Conservation (phyloP, 2,113 vertebrate genomes). For the Chinchilla lanigera region DNA sequence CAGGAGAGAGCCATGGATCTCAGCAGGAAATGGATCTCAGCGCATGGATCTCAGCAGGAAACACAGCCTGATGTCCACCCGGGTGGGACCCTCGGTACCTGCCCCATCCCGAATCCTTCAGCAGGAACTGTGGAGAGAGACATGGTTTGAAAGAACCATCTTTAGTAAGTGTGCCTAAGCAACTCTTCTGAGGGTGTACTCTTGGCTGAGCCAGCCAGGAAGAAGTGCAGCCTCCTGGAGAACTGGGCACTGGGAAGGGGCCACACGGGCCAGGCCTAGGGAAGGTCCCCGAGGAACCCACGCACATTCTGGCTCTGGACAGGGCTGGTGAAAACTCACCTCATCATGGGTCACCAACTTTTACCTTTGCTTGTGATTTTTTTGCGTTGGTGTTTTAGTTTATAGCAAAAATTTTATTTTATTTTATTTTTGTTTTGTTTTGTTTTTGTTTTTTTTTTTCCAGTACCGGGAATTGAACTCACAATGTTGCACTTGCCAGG, state of each 20-base stretch:
- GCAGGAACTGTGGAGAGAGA: background rate
- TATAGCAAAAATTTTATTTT: background rate
- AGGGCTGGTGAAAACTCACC: accelerated
- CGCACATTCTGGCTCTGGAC: accelerated
- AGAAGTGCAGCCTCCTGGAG: background rate
- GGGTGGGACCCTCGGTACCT: background rate
- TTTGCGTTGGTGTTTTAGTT: background rate
- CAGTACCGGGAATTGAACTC: too few relatives aligned
- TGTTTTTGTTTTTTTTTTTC: too few relatives aligned
- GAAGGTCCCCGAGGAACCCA: accelerated
- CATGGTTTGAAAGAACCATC: too few relatives aligned
- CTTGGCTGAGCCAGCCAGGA: background rate
- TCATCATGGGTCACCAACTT: accelerated
- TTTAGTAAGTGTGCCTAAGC: background rate
- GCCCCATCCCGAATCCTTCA: background rate
- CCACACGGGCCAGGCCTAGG: accelerated
- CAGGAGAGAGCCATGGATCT: background rate
- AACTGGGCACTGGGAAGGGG: too few relatives aligned
- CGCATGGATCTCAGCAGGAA: accelerated
- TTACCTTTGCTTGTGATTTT: too few relatives aligned
- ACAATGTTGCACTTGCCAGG: too few relatives aligned
- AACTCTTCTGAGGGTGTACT: accelerated
- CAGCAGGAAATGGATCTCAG: too few relatives aligned
- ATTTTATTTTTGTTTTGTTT: too few relatives aligned
- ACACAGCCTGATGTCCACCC: too few relatives aligned